Percentiles rank a stretch among this genome's conserved stretches.
Conservation (phyloP, 2,888 invertebrate genomes). For the Leucozona laternaria region DNA sequence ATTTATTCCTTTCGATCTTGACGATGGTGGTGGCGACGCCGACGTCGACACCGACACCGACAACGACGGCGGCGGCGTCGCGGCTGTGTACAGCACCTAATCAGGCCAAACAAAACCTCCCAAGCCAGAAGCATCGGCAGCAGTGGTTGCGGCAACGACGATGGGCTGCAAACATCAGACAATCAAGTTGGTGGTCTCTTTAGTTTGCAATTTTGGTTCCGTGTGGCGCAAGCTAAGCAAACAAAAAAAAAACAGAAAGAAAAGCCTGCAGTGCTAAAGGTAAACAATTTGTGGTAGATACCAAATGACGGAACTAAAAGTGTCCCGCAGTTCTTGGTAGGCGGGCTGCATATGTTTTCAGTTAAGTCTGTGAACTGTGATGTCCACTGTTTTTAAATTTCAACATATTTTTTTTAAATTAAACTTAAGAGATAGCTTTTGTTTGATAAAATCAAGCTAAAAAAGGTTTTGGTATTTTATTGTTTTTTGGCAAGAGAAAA, state of each 20-base stretch:
- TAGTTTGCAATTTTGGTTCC: conserved; percentile 55
- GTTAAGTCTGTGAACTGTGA: background rate
- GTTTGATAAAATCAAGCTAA: background rate
- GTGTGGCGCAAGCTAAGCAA: conserved; percentile 34
- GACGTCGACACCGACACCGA: background rate
- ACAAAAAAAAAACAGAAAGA: conserved; percentile 20
- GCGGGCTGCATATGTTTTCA: conserved; percentile 40
- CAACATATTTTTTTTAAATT: conserved; percentile 2
- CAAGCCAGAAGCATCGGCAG: background rate
- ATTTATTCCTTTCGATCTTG: conserved; percentile 48
- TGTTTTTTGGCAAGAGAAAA: too few relatives aligned
- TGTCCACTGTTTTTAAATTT: conserved; percentile 45
- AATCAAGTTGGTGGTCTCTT: conserved; percentile 60
- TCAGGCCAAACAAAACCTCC: conserved; percentile 43
- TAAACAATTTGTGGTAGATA: conserved; percentile 53
- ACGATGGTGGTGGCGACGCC: background rate
- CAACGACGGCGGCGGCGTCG: background rate
- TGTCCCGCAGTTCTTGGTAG: conserved; percentile 65
- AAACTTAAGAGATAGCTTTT: background rate
- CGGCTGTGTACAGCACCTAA: conserved; percentile 12
- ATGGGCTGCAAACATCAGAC: conserved; percentile 42
- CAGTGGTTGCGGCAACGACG: background rate
- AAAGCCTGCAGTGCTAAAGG: conserved; percentile 16
- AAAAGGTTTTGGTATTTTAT: too few relatives aligned
- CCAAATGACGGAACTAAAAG: conserved; percentile 66